These are phyloP conservation scores for Pelagia noctiluca DNA, from an alignment of 30 jellyfish, hydroid and myxozoan species.

Conservation along the genomic window DNA sequence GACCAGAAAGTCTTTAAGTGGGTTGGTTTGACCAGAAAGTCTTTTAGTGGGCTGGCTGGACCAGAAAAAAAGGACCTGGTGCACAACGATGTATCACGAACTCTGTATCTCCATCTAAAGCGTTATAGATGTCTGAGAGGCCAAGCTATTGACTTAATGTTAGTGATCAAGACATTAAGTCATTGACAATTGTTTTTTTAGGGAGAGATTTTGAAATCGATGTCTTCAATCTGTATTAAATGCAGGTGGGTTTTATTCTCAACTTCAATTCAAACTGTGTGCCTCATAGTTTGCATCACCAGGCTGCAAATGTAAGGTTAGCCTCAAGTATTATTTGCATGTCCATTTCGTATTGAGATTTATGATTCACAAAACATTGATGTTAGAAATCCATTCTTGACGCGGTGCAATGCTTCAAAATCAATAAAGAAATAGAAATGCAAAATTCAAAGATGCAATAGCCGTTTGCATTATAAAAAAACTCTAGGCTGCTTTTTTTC, in stretches of 20 bases:
- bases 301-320: background rate
- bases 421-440: background rate
- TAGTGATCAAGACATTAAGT: background rate
- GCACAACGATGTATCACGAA: no score
- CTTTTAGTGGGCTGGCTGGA: background rate
- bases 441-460: no score
- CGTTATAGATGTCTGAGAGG: background rate
- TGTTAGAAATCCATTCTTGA: background rate
- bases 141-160: background rate
- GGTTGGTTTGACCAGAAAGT: background rate
- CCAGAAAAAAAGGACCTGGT: background rate
- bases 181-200: background rate
- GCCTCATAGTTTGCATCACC: background rate
- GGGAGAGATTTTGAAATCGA: constrained; percentile 71
- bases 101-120: background rate
- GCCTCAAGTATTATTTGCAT: background rate
- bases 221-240: constrained; percentile 67
- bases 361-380: background rate
- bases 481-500: no score
- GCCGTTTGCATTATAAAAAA: no score
- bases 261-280: no score
- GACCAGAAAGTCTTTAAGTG: no score
- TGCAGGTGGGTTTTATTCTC: constrained; percentile 71
- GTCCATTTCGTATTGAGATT: background rate
- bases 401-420: background rate